phyloP scores from a whole-genome alignment of 1,140 invertebrate species.

The Goniozus legneri region DNA sequence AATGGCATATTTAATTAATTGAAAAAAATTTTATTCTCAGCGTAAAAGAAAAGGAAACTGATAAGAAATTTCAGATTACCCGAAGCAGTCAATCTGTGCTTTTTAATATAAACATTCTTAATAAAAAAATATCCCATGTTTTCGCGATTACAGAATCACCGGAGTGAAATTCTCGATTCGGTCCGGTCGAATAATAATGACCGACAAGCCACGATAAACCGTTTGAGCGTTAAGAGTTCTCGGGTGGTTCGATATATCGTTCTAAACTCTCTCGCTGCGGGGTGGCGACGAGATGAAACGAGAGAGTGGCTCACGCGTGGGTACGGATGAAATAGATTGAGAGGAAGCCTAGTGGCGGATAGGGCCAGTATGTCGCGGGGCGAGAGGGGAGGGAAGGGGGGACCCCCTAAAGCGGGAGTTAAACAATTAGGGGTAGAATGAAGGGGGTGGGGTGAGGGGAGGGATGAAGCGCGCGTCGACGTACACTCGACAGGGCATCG shows the following conservation, averaged over 20 bases:
- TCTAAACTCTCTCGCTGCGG: slow-evolving; percentile 51
- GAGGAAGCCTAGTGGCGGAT: slow-evolving; percentile 26
- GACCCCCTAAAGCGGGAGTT: slow-evolving; percentile 37
- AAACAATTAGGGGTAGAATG: slow-evolving; percentile 52
- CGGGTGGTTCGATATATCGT: no score
- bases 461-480: slow-evolving; percentile 45
- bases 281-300: slow-evolving; percentile 50
- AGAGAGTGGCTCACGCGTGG: slow-evolving; percentile 48
- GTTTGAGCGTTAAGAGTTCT: slow-evolving; percentile 50
- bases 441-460: slow-evolving; percentile 35
- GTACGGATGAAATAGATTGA: slow-evolving; percentile 45
- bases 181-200: no score
- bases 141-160: no score
- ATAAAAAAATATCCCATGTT: no score
- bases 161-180: no score
- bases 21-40: no score
- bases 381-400: slow-evolving; percentile 11
- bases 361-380: neutral
- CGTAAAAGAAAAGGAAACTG: no score
- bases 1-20: no score
- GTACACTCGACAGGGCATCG: slow-evolving; percentile 50
- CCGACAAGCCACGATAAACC: slow-evolving; percentile 50
- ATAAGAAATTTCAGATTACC: no score
- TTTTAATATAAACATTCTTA: no score
- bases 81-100: no score